Evolutionary conservation across 2,888 invertebrate species (phyloP), one percentile per base, ranked within the genome.

Genomic region (Heliconius cydno): DNA sequence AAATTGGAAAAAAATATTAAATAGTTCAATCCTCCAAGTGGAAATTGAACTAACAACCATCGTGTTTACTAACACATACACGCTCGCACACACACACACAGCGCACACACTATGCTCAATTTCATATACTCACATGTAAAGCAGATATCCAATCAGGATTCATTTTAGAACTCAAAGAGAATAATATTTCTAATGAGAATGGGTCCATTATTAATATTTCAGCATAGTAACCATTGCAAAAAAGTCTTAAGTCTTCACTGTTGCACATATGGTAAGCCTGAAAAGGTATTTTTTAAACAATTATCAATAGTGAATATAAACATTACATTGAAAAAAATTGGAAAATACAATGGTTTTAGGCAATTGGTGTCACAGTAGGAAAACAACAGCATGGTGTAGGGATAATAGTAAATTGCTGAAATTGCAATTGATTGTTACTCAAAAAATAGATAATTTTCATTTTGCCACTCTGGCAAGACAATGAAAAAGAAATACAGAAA

Each of bases 81-180:
- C 19, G 52, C 19, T 22, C 52, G 41, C 52, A 2, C 41, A 41
- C 12, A 5, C 52, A 52, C 52, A 22, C 52, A 3, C 19, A 52
- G 19, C 52, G 19, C 41, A 34, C 12, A 41, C 52, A 52, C 19
- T 52, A 2, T 19, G 7, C 19, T 52, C 52, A 52, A 52, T 52
- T 52, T 60, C 0, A n/a, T 10, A n/a, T 34, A 91, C 95, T 94
- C 86, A 99, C 98, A 93, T 99, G 98, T 85, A 99, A 96, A 71
- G 99, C 98, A 82, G 98, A 98, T 87, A 99, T 98, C 99, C 99
- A 99, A 88, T 99, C 99, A 0, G 99, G 99, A 89, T 98, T 98
- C 82, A 99, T 98, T 89, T 98, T 97, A 0, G 99, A 99, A 85
- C 98, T 98, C 68, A 99, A 94, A n/a, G 97, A 97, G 91, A 98